Percentiles rank a stretch among this genome's conserved stretches.
phyloP scores from a whole-genome alignment of 2,888 invertebrate genomes.

The Ischnura elegans region DNA sequence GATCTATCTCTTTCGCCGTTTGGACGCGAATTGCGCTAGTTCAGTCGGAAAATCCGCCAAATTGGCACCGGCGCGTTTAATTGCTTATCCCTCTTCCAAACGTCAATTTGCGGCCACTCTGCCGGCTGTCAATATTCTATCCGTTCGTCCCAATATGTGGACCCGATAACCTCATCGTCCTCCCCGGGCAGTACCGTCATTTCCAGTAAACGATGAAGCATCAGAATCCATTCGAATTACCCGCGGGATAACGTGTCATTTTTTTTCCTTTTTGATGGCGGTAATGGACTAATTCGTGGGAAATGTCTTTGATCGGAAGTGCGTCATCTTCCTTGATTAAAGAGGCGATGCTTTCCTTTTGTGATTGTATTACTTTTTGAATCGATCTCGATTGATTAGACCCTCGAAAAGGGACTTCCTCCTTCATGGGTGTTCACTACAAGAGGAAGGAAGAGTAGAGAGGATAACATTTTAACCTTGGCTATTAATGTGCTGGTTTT shows the following conservation, averaged over 20 bases:
- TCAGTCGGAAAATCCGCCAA: background rate
- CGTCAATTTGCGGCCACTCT: background rate
- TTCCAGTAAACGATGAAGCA: background rate
- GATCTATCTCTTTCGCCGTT: background rate
- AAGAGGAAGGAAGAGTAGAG: no score
- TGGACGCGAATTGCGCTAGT: background rate
- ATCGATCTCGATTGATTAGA: background rate
- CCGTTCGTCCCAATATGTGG: background rate
- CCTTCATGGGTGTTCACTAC: no score
- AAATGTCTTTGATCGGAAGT: background rate
- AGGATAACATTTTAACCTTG: no score
- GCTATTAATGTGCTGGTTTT: no score
- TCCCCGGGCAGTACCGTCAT: background rate
- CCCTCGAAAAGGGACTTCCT: background rate
- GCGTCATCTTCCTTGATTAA: background rate
- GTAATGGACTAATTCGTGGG: background rate
- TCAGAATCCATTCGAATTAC: background rate
- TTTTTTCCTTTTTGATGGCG: background rate
- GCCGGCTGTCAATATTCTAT: background rate
- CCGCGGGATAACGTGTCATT: no score
- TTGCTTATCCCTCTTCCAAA: background rate
- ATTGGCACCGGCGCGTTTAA: background rate
- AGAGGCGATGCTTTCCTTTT: background rate
- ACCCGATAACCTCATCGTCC: background rate
- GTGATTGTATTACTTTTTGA: background rate